Evolutionary conservation across 2,888 invertebrate species (phyloP), one percentile per base, ranked within the genome.

Genomic region (Tachina grossa): DNA sequence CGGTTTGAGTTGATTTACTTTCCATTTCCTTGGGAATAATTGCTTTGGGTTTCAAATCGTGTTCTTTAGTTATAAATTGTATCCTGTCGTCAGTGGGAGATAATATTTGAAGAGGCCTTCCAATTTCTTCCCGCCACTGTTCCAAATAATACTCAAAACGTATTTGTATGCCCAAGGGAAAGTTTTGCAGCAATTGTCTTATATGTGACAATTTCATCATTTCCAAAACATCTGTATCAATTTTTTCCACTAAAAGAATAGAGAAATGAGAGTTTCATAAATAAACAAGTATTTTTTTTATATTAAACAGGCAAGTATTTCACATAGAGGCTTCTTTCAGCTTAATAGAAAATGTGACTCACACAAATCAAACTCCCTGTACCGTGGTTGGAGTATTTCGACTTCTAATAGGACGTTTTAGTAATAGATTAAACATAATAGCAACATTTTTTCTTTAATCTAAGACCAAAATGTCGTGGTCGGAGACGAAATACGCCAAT

Each of bases 81-180:
- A 41, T 16, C 31, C 10, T 53, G 22, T n/a, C 16, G 9, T 63
- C 75, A 14, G n/a, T 75, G 45, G 16, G 3, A 16, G n/a, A 9
- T 31, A 31, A 31, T 51, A 51, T 53, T 13, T 69, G 43, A 10
- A 91, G 65, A 5, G 91, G 91, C 51, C 89, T 88, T 69, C 90
- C 89, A n/a, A 90, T 86, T 83, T 89, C 88, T 31, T 89, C 89
- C 0, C 92, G 91, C 91, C 91, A 91, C 2, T 87, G 88, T 61
- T 91, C 90, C 75, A 91, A 80, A 74, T 91, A 85, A 83, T 91
- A 88, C 65, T 91, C 91, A n/a, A 91, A 92, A 13, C 91, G 91
- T 61, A 91, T 90, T 16, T 90, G 88, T 5, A 90, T 88, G 1
- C 91, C 91, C n/a, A 89, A 86, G 0, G 89, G 87, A 74, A 88